phyloP scores from a whole-genome alignment of 2,113 vertebrate genomes.

The Cyanoramphus novaezelandiae region DNA sequence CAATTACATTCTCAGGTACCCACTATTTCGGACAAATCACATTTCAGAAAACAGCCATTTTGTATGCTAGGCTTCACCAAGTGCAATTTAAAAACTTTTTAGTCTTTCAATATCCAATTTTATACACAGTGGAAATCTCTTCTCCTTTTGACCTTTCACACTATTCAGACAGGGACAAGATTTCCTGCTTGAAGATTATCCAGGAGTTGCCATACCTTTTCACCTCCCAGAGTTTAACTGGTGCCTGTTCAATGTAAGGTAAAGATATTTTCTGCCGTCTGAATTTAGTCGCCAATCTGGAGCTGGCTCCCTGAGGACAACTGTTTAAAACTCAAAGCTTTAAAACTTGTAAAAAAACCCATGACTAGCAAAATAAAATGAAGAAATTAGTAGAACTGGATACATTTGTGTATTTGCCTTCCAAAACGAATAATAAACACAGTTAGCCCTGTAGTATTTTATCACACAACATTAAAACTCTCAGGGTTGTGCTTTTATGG shows the following conservation, averaged over 20 bases:
- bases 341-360: neutral
- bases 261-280: neutral
- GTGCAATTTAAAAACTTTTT: neutral
- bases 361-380: neutral
- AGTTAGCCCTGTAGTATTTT: neutral
- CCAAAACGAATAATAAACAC: neutral
- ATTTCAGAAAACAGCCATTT: neutral
- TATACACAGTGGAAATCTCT: neutral
- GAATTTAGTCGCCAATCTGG: neutral
- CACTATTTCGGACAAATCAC: neutral
- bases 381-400: neutral
- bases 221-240: neutral
- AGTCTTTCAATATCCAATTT: neutral
- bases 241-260: neutral
- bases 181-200: neutral
- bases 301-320: neutral
- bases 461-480: neutral
- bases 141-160: neutral
- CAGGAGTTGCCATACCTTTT: neutral
- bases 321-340: neutral
- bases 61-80: neutral
- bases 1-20: neutral
- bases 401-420: neutral
- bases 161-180: neutral
- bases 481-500: neutral